Evolutionary conservation across 2,888 invertebrate species (phyloP).

Genomic region (Panopea generosa): DNA sequence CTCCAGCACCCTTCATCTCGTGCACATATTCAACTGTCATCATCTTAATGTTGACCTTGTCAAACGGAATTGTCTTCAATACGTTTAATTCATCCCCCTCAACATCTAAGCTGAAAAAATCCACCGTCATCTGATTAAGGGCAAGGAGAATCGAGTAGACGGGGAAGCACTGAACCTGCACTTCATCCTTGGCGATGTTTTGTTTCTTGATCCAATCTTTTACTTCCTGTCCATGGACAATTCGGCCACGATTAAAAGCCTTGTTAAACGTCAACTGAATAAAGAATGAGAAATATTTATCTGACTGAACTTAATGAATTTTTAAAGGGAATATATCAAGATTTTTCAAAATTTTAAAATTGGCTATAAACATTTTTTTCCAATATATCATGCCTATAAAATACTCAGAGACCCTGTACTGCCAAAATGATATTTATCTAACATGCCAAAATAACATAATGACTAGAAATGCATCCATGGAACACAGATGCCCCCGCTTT

Average conservation of each 20-base stretch:
- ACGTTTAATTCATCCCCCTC: slow-evolving; percentile 87
- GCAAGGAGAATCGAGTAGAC: slow-evolving; percentile 93
- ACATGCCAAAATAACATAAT: no score
- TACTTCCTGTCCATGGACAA: slow-evolving; percentile 43
- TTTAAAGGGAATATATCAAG: no score
- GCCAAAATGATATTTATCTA: no score
- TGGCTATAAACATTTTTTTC: no score
- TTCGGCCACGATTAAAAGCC: slow-evolving; percentile 65
- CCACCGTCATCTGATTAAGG: slow-evolving; percentile 89
- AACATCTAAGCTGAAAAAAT: slow-evolving; percentile 90
- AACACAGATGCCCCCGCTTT: no score
- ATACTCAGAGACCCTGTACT: no score
- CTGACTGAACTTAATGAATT: no score
- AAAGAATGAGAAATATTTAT: neutral
- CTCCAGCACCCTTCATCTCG: slow-evolving; percentile 35
- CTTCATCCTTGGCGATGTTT: slow-evolving; percentile 41
- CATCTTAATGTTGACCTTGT: slow-evolving; percentile 86
- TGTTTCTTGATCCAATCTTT: slow-evolving; percentile 59
- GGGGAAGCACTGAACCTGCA: slow-evolving; percentile 92
- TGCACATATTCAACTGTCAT: slow-evolving; percentile 72
- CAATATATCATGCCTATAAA: no score
- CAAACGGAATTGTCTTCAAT: slow-evolving; percentile 88
- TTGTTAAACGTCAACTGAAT: slow-evolving; percentile 67
- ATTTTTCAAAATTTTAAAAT: no score
- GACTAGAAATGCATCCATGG: no score